Conservation (phyloP, 2,888 invertebrate genomes). For the Herminia tarsipennalis region DNA sequence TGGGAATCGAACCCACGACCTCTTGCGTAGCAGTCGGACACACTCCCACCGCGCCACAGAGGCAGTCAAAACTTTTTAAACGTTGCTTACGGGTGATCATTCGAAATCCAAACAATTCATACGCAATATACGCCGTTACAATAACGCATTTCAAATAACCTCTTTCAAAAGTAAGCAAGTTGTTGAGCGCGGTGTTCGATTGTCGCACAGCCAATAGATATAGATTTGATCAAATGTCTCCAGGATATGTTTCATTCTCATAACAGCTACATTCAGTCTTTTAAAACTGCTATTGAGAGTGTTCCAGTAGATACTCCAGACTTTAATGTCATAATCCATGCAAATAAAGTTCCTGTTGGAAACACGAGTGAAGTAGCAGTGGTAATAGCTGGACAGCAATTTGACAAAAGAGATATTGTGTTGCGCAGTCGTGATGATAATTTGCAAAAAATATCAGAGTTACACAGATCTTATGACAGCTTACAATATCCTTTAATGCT, state of each 20-base stretch:
- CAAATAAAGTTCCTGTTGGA: conserved; percentile 32
- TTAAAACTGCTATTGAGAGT: conserved; percentile 39
- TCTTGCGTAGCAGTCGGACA: no score
- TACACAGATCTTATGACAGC: conserved; percentile 41
- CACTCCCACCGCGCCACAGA: conserved; percentile 27
- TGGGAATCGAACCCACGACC: no score
- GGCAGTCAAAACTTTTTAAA: conserved; percentile 31
- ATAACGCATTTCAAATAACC: conserved; percentile 39
- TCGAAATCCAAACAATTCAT: conserved; percentile 35
- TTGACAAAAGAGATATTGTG: conserved; percentile 41
- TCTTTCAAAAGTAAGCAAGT: no score
- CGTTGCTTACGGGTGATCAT: conserved; percentile 33
- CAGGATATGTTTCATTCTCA: conserved; percentile 37
- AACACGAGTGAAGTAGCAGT: conserved; percentile 42
- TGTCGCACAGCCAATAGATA: conserved; percentile 32
- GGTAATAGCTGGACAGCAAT: conserved; percentile 39
- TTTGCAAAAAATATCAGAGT: conserved; percentile 34
- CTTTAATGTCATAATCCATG: conserved; percentile 36
- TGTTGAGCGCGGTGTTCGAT: conserved; percentile 26
- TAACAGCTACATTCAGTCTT: conserved; percentile 34
- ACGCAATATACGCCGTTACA: conserved; percentile 31
- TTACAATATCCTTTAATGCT: conserved; percentile 42
- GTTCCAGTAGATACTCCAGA: conserved; percentile 28
- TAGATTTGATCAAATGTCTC: conserved; percentile 28
- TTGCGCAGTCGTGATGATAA: conserved; percentile 35